Percentiles rank a stretch among this genome's conserved stretches.
phyloP scores from a whole-genome alignment of 2,888 invertebrate species.

The Noctua comes region DNA sequence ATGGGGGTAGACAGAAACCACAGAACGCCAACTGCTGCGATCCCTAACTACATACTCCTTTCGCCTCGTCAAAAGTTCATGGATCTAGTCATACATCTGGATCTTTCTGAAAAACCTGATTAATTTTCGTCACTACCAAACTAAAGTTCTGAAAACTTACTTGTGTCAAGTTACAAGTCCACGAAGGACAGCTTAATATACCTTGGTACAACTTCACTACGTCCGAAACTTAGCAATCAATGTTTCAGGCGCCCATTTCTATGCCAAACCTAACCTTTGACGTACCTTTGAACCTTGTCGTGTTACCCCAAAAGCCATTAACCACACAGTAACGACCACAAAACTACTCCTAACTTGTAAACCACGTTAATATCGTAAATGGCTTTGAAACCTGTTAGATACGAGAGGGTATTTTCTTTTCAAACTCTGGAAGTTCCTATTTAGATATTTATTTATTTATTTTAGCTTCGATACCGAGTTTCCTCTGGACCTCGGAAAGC shows the following conservation, averaged over 20 bases:
- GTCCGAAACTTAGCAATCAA: slow-evolving; percentile 49
- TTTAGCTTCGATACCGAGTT: too few species aligned
- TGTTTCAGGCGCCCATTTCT: slow-evolving; percentile 27
- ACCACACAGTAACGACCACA: slow-evolving; percentile 17
- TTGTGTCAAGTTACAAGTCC: slow-evolving; percentile 1
- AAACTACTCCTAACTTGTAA: slow-evolving; percentile 21
- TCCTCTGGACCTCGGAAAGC: too few species aligned
- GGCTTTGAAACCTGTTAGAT: neutral
- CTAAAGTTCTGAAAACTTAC: neutral
- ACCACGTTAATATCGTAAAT: slow-evolving; percentile 26
- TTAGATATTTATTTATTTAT: neutral
- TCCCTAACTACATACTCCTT: neutral
- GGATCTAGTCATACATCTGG: neutral
- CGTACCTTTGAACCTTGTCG: slow-evolving; percentile 25
- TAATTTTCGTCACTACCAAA: neutral
- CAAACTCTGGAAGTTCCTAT: neutral
- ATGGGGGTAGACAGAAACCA: neutral
- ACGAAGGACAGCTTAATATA: slow-evolving; percentile 15
- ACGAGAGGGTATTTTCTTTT: neutral
- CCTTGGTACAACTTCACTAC: slow-evolving; percentile 21
- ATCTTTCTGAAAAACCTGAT: neutral
- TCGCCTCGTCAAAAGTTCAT: neutral
- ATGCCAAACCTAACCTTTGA: slow-evolving; percentile 24
- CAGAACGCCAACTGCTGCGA: neutral
- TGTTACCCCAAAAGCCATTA: slow-evolving; percentile 48